These are phyloP conservation scores for Oophaga sylvatica DNA, from an alignment of 2,797 vertebrate genomes.

Conservation along the genomic window DNA sequence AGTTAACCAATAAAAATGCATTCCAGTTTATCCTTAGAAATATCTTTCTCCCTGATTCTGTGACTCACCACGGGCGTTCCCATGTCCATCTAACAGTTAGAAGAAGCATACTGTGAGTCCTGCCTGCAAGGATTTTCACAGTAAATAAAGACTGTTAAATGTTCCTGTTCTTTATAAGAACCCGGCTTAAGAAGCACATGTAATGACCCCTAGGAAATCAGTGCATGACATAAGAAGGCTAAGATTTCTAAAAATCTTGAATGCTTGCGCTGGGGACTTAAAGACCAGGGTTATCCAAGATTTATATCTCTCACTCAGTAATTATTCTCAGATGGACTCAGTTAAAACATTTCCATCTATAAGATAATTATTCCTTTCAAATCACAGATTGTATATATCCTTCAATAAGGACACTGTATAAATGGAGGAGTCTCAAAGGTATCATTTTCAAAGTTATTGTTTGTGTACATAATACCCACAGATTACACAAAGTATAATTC, in stretches of 20 bases:
- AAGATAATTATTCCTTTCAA: not conserved
- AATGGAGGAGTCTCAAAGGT: too few species aligned
- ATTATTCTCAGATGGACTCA: slow-evolving; percentile 19
- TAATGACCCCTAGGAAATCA: slow-evolving; percentile 42
- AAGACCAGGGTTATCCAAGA: slow-evolving; percentile 27
- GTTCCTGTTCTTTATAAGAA: slow-evolving; percentile 15
- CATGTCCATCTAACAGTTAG: not conserved
- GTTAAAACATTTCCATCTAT: not conserved
- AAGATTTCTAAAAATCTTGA: slow-evolving; percentile 37
- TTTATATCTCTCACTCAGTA: slow-evolving; percentile 23
- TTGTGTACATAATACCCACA: too few species aligned
- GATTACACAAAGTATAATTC: too few species aligned
- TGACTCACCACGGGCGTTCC: slow-evolving; percentile 30
- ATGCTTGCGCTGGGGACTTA: slow-evolving; percentile 3
- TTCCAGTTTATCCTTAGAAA: not conserved
- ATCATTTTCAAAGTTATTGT: too few species aligned
- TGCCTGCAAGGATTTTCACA: slow-evolving; percentile 20
- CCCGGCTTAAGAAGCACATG: not conserved
- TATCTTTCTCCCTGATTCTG: not conserved
- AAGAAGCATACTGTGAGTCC: not conserved
- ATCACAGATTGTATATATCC: too few species aligned
- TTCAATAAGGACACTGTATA: too few species aligned
- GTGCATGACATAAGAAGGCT: slow-evolving; percentile 35
- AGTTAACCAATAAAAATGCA: not conserved
- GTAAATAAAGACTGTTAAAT: slow-evolving; percentile 22